Conservation (phyloP, 1,140 invertebrate genomes). For the Drosophila rhopaloa region DNA sequence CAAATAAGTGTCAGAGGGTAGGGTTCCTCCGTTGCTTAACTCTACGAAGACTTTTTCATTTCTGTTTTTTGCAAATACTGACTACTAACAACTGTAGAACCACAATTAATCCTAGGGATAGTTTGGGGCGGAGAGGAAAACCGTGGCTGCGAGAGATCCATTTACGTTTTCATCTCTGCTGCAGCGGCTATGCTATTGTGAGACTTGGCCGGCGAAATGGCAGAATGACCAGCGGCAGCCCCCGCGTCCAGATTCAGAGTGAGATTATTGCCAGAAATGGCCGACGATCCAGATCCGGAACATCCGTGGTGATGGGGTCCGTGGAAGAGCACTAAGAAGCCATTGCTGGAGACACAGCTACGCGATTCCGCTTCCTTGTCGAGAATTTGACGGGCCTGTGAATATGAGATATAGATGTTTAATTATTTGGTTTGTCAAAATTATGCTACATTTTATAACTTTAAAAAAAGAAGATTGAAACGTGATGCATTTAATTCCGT, state of each 20-base stretch:
- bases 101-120: conserved; percentile 33
- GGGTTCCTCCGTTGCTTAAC: conserved; percentile 35
- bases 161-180: conserved; percentile 75
- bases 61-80: conserved; percentile 66
- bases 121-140: not conserved
- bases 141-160: not conserved
- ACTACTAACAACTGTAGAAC: conserved; percentile 53
- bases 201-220: conserved; percentile 75
- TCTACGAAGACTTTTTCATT: conserved; percentile 68
- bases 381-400: conserved; percentile 77
- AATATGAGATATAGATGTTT: not conserved
- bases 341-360: conserved; percentile 73
- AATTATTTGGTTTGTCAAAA: too few relatives aligned
- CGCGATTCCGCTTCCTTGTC: conserved; percentile 83
- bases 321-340: conserved; percentile 79
- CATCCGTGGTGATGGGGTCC: conserved; percentile 65
- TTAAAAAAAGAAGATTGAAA: not conserved
- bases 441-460: too few relatives aligned
- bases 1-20: conserved; percentile 24
- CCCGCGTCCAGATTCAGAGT: conserved; percentile 63
- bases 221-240: conserved; percentile 28
- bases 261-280: conserved; percentile 68
- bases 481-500: too few relatives aligned
- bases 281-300: conserved; percentile 19
- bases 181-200: conserved; percentile 67